Base-by-base conservation (phyloP, 2,113 vertebrate species). In the Istiophorus platypterus region DNA sequence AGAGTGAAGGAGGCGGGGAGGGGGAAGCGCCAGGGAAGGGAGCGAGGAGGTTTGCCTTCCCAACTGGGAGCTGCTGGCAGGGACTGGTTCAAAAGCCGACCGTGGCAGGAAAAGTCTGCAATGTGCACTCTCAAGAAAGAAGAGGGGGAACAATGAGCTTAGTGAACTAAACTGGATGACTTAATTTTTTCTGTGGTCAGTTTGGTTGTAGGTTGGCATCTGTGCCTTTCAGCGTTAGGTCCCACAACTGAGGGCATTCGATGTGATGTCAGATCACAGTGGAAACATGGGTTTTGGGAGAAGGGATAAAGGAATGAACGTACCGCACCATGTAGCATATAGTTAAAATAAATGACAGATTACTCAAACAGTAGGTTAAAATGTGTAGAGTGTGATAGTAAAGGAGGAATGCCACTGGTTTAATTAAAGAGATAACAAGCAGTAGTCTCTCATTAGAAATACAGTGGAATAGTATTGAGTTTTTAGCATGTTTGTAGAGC, bases 151-250 rank as follows among this genome's bases (percentile, higher is more conserved):
- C 72, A 86, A 88, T 85, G 77, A 86, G 75, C 72, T 26, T 62
- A 81, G 73, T 70, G 67, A 88, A 74, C 83, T 78, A 82, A 86
- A 80, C 67, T 45, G 56, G 41, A 87, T 76, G 85, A 85, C 61
- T 47, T 73, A 84, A 86, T 76, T 68, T 73, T 77, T 78, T 87
- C 73, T 86, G 79, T 4, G 66, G 84, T 78, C 66, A 74, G 2
- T 63, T 78, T 20, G 81, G 73, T 75, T 78, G 47, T 69, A 74
- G 54, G 83, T 86, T 85, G 76, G 61, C 47, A 26, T 85, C 63
- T 83, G 42, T 0, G 1, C 17, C 34, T 41, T 17, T 58, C 20
- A 69, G 41, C 14, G 3, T 63, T 70, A 49, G 62, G 57, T 52
- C 54, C 63, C 34, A 63, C 22, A 29, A 56, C 27, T 76, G 52